Base-by-base conservation (phyloP, 1,140 invertebrate genomes). In the Drosophila pachea region DNA sequence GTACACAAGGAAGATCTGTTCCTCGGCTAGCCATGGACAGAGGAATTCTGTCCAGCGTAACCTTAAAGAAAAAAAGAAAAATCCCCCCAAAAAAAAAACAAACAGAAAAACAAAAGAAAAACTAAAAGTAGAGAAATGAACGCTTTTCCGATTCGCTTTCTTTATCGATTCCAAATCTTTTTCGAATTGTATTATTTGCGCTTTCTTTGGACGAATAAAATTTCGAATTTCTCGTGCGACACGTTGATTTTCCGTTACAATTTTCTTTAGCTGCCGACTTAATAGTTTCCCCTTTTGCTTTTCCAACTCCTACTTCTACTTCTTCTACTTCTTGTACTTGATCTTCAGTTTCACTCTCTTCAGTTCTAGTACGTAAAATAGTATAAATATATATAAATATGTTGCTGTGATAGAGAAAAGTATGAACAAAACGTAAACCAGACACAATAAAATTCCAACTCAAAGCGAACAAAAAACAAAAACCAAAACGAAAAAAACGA, bases 361-460 rank as follows among this genome's bases (percentile, higher is more conserved):
- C 16, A 56, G 64, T 69, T 68, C 64, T 69, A 73, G 67, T 69
- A 63, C 63, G 64, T 72, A 74, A 84, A 76, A 69, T 78, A 83
- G 68, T 78, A 63, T 84, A 84, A 84, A 83, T 76, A 83, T 84
- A 84, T 83, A 83, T 76, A 83, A 78, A 73, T 83, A 75, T 84
- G 79, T 83, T 83, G 79, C 79, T 83, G 76, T 83, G 79, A 83
- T 83, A 83, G 79, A 83, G 78, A 75, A 83, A 63, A 62, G 60
- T 66, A 83, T 78, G 70, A 83, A 75, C 65, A 83, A 83, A 83
- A 78, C 63, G 78, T 75, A 70, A 84, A 76, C 75, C 68, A 78
- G 79, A 64, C 79, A 76, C 68, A 84, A 84, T 72, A 83, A 83
- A 83, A 73, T 68, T 69, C 67, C 64, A 69, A 69, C 65, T 69